Base-by-base conservation (phyloP, 2,888 invertebrate genomes). In the Molorchus minor region DNA sequence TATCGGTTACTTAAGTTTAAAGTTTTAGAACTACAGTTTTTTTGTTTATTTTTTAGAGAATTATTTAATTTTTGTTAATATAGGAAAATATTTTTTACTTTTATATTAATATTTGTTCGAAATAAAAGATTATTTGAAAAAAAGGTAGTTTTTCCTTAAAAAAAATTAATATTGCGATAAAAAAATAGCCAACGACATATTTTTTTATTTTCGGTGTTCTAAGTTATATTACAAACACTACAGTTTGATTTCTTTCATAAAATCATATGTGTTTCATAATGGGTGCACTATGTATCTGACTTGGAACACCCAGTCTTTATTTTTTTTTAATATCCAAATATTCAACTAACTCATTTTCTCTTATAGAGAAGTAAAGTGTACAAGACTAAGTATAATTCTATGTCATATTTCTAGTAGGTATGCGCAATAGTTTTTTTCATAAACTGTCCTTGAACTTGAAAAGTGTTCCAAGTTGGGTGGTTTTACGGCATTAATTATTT, bases 111-210 rank as follows among this genome's bases (percentile, higher is more conserved):
- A 35, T 35, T 35, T 35, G 35, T 36, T 36, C 15, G 15, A 15
- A 36, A 36, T 13, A 36, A 36, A 36, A 36, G 15, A 15, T 13
- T 36, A 2, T 15, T 36, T 36, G 5, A 2, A 36, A 36, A 36
- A 36, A 36, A 36, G 13, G 36, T 36, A 36, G 36, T 36, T 36
- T 36, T 36, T 36, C 36, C n/a, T 36, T 36, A 13, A 36, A 36
- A 36, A 36, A 36, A 15, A 15, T 10, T 15, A 36, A 36, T 36
- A 36, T 12, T 36, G 36, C 5, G 36, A 36, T 15, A 36, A 36
- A 36, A 36, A 36, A 12, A n/a, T 36, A 36, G 13, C 36, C 13
- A 36, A 36, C 36, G 36, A 7, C 15, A 36, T 36, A 36, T 36
- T 36, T 36, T 36, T 36, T 36, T 12, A 15, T 36, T 36, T 36